Percentiles rank a stretch among this genome's conserved stretches.
These are phyloP conservation scores for Nomada fucata DNA, from an alignment of 2,888 invertebrate species.

Conservation along the genomic window DNA sequence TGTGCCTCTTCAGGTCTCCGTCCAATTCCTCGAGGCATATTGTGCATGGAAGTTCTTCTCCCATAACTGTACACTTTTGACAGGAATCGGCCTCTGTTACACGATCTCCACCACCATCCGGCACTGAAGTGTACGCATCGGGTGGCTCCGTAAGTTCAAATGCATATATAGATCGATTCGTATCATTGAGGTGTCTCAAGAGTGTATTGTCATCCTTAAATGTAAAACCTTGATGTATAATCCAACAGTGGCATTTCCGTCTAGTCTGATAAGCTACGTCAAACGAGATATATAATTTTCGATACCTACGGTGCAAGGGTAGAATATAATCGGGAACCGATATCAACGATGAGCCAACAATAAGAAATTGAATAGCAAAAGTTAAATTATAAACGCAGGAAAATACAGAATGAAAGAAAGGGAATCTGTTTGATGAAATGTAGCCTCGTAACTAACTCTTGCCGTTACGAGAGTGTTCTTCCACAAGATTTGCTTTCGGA, in stretches of 20 bases:
- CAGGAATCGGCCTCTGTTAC: slow-evolving; percentile 72
- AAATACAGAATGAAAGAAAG: slow-evolving; percentile 21
- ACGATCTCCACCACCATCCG: slow-evolving; percentile 74
- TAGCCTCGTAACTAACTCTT: slow-evolving; percentile 81
- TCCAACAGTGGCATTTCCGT: slow-evolving; percentile 64
- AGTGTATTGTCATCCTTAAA: slow-evolving; percentile 86
- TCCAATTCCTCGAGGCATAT: slow-evolving; percentile 87
- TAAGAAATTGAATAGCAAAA: slow-evolving; percentile 7
- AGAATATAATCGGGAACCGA: slow-evolving; percentile 57
- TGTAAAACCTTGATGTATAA: slow-evolving; percentile 68
- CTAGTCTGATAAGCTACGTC: slow-evolving; percentile 68
- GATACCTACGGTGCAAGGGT: slow-evolving; percentile 69
- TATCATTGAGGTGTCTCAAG: slow-evolving; percentile 85
- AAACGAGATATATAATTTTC: slow-evolving; percentile 63
- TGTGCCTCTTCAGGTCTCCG: slow-evolving; percentile 85
- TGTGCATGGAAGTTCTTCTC: slow-evolving; percentile 84
- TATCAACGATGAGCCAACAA: slow-evolving; percentile 30
- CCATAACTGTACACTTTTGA: slow-evolving; percentile 72
- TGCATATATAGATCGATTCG: slow-evolving; percentile 84
- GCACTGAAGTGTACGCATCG: slow-evolving; percentile 74
- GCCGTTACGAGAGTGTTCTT: slow-evolving; percentile 82
- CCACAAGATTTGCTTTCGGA: slow-evolving; percentile 78
- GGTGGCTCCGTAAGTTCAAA: slow-evolving; percentile 83
- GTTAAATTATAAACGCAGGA: not conserved
- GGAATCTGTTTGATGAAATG: slow-evolving; percentile 78